These are phyloP conservation scores for Abramis brama DNA, from an alignment of 2,113 vertebrate species.

Conservation along the genomic window DNA sequence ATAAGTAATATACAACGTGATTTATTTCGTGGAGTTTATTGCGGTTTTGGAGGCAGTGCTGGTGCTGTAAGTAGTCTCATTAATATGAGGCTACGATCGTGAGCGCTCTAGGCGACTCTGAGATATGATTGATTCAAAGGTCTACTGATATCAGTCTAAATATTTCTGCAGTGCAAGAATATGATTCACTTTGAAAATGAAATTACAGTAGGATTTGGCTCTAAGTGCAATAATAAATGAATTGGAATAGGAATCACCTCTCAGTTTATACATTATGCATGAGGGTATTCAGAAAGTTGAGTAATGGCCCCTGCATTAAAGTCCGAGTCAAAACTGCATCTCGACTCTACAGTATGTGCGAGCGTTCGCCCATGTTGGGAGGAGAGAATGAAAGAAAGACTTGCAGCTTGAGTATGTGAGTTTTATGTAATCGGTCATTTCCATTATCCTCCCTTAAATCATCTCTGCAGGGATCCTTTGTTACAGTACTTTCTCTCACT, in stretches of 20 bases:
- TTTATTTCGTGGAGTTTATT: conserved; percentile 45
- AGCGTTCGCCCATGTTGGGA: conserved; percentile 11
- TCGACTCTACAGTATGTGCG: not conserved
- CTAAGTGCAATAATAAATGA: conserved; percentile 64
- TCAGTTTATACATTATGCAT: conserved; percentile 69
- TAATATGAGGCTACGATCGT: conserved; percentile 28
- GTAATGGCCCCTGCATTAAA: conserved; percentile 59
- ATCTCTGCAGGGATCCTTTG: conserved; percentile 19
- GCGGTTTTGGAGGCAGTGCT: conserved; percentile 26
- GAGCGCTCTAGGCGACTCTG: conserved; percentile 36
- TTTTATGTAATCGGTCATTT: conserved; percentile 59
- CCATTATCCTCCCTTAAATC: conserved; percentile 58
- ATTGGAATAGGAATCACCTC: conserved; percentile 67
- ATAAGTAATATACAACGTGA: conserved; percentile 26
- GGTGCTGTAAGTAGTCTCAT: conserved; percentile 39
- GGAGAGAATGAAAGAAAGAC: conserved; percentile 38
- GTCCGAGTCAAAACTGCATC: conserved; percentile 53
- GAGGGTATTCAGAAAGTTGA: conserved; percentile 55
- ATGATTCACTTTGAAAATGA: conserved; percentile 60
- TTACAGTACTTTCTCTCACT: not conserved
- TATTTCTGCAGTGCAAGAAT: conserved; percentile 55
- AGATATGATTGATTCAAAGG: conserved; percentile 68
- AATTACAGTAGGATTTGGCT: conserved; percentile 62
- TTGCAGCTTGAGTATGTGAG: conserved; percentile 53
- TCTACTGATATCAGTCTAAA: conserved; percentile 59